phyloP scores from a whole-genome alignment of 2,888 invertebrate genomes.

The Cenopis cana region DNA sequence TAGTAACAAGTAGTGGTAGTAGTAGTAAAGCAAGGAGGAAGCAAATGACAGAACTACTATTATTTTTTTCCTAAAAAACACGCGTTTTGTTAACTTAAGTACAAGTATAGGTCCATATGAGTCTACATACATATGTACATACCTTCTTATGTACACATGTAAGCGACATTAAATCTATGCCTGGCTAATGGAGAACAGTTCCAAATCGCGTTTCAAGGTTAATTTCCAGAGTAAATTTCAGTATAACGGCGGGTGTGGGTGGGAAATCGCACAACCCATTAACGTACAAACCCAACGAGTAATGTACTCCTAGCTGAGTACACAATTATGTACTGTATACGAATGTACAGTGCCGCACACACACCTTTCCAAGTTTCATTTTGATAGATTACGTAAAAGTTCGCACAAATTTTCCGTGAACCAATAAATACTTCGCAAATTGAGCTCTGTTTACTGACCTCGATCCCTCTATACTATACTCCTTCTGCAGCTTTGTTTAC shows the following conservation, averaged over 20 bases:
- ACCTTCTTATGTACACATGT: no score
- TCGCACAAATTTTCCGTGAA: conserved; percentile 22
- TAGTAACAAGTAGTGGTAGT: no score
- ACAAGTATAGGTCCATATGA: not conserved
- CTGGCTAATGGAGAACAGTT: conserved; percentile 4
- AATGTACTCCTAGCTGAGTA: not conserved
- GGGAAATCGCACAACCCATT: conserved; percentile 11
- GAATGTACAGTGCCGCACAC: conserved; percentile 2
- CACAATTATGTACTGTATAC: not conserved
- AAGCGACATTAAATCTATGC: not conserved
- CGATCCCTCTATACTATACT: conserved; percentile 44
- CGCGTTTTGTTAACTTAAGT: not conserved
- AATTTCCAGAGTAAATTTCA: conserved; percentile 10
- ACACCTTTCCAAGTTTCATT: conserved; percentile 1
- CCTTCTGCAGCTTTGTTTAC: conserved; percentile 62
- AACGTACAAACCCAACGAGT: not conserved
- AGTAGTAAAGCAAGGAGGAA: not conserved
- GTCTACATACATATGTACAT: not conserved
- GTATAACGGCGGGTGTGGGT: conserved; percentile 3
- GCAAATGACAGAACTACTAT: not conserved
- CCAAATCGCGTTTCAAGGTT: conserved; percentile 11
- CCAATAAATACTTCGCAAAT: conserved; percentile 31
- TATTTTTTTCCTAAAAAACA: not conserved
- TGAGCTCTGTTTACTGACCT: conserved; percentile 57
- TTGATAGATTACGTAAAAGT: conserved; percentile 28